These are phyloP conservation scores for Gulo gulo DNA, from an alignment of 2,113 vertebrate genomes.

Conservation along the genomic window DNA sequence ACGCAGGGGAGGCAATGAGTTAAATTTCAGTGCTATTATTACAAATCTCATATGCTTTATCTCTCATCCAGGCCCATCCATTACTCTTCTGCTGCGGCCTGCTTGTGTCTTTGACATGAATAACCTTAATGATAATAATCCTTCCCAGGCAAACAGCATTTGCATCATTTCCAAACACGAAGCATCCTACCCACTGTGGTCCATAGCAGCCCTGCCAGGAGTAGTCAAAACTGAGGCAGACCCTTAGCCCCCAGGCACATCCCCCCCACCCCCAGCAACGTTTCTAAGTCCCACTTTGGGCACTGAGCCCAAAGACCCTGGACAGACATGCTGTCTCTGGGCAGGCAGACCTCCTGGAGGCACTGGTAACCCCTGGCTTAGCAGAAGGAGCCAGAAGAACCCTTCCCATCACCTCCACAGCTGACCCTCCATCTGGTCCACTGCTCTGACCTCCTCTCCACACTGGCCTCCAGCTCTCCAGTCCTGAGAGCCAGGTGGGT, in stretches of 20 bases:
- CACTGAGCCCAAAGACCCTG: background rate
- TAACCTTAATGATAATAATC: background rate
- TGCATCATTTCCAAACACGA: background rate
- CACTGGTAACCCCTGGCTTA: background rate
- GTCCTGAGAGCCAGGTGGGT: background rate
- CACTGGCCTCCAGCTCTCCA: background rate
- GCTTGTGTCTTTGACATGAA: background rate
- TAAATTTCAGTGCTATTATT: background rate
- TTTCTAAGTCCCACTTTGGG: background rate
- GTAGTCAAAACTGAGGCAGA: background rate
- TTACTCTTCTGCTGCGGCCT: background rate
- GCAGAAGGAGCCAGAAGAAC: background rate
- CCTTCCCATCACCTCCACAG: background rate
- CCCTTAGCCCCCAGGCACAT: background rate
- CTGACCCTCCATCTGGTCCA: background rate
- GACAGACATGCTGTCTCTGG: background rate
- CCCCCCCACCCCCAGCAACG: background rate
- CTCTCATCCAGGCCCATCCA: background rate
- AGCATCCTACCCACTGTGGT: background rate
- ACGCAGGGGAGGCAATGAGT: background rate
- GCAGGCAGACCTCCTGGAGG: background rate
- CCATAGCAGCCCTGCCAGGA: background rate
- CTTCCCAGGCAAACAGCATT: background rate
- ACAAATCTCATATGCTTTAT: background rate
- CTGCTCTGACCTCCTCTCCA: background rate